Evolutionary conservation across 53 echinoderm and acorn worm species (phyloP), one percentile per base, ranked within the genome.

Genomic region (Stichopus horrens): DNA sequence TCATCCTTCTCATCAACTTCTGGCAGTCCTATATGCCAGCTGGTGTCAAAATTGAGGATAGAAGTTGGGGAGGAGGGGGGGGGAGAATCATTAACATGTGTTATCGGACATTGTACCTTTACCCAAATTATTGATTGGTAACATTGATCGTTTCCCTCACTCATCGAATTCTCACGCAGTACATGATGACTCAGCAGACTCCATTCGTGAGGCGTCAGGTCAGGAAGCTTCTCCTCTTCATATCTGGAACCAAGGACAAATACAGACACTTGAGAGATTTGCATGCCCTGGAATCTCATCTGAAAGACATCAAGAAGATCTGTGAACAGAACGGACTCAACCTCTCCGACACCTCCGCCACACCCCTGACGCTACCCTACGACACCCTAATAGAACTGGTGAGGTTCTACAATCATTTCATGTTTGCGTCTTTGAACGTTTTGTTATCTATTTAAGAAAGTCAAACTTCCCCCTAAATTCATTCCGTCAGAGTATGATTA

Each of bases 181-280:
- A 97, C 90, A 97, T 97, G 98, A 95, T 97, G 94, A 95, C 98
- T 57, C 98, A 97, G 92, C 98, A 97, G 82, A 95, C 95, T 21
- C 95, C 95, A 4, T 97, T 97, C 83, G 95, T 97, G 23, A 90
- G 98, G 73, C 94, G 98, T 7, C 98, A 97, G 88, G 98, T 97
- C 10, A 91, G 98, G 75, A 97, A 97, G 74, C 94, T 97, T 9
- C 94, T 97, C 0, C 93, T 97, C 78, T 97, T 97, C 92, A 97
- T 95, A 88, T 97, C 95, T 76, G 98, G 98, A 13, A 91, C 95
- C 37, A 97, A 97, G 88, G 98, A 97, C 71, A 95, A 95, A 59
- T 97, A 97, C 88, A 88, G 98, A 23, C 98, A 97, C 85, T 93
- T 97, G 54, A 87, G 98, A 74, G 98, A 97, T 86, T 92, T 97